Evolutionary conservation across 2,797 vertebrate genomes (phyloP).

Genomic region (Gila robusta): DNA sequence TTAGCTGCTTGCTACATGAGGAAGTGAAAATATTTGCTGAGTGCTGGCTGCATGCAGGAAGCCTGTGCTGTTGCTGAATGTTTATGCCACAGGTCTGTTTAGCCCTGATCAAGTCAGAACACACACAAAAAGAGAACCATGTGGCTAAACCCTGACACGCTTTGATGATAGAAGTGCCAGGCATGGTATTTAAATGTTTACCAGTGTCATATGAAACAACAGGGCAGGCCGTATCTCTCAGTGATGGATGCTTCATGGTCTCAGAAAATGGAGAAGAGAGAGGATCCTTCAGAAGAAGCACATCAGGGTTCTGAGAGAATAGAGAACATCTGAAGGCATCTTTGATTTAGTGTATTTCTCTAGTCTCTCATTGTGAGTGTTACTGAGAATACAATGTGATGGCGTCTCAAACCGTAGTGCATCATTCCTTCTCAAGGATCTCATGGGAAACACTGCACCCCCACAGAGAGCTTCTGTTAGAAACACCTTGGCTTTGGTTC

Average conservation of each 20-base stretch:
- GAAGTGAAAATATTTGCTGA: neutral
- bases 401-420: conserved; percentile 21
- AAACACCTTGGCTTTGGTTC: conserved; percentile 23
- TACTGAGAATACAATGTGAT: neutral
- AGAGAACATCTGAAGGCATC: neutral
- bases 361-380: conserved; percentile 14
- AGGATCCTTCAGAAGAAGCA: conserved; percentile 9
- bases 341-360: conserved; percentile 30
- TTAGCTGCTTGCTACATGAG: neutral
- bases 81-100: neutral
- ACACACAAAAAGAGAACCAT: neutral
- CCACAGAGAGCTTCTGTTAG: neutral
- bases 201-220: neutral
- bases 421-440: neutral
- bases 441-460: conserved; percentile 21
- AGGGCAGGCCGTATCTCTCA: neutral
- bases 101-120: neutral
- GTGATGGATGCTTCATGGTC: neutral
- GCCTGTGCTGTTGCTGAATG: no score
- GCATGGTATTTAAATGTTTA: conserved; percentile 1
- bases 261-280: neutral
- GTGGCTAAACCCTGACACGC: neutral
- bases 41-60: no score
- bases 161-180: neutral
- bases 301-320: conserved; percentile 9